Evolutionary conservation across 2,888 invertebrate genomes (phyloP), one percentile per base, ranked within the genome.

Genomic region (Pachymerium ferrugineum): DNA sequence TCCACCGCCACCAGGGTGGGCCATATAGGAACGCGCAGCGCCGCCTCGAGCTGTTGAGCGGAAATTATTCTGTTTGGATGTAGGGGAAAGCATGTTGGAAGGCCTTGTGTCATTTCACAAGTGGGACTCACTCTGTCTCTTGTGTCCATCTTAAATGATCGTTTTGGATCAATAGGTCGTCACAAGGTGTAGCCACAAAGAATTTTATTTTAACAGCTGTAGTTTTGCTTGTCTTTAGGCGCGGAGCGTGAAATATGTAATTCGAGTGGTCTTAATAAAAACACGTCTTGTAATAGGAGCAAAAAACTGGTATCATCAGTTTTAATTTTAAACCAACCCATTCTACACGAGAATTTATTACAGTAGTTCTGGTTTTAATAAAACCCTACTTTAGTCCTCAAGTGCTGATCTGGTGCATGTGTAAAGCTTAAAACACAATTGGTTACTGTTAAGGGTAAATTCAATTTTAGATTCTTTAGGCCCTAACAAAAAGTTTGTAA

Each of bases 11-110:
- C 73, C 28, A 47, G 16, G 73, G 22, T 29, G 73, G 62, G 73
- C 33, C 70, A 47, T 47, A 47, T 47, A 47, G 47, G 47, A 47
- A 47, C 47, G 47, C 47, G 22, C 47, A 47, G 47, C 47, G 47
- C 19, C 47, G 47, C 47, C 47, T 47, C 47, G 47, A 47, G 47
- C 22, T 35, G 30, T 33, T 19, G 72, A 72, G 25, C 72, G 72
- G 72, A 72, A 72, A 72, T 72, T 72, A 72, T 72, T 72, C 72
- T 72, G 72, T 72, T 38, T 72, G 72, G 72, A 42, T 38, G 47
- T 70, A 70, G 14, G 16, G 38, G 3, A 38, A 38, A 38, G 38
- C n/a, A 38, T 38, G 38, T 38, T 38, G 38, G n/a, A 47, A 16
- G 47, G 47, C 10, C 19, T 19, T 47, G 22, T 47, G 47, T 47